A percentile compares a stretch with the other conserved stretches of the same genome.
Conservation (phyloP, 2,797 vertebrate species). For the Anguilla marmorata region DNA sequence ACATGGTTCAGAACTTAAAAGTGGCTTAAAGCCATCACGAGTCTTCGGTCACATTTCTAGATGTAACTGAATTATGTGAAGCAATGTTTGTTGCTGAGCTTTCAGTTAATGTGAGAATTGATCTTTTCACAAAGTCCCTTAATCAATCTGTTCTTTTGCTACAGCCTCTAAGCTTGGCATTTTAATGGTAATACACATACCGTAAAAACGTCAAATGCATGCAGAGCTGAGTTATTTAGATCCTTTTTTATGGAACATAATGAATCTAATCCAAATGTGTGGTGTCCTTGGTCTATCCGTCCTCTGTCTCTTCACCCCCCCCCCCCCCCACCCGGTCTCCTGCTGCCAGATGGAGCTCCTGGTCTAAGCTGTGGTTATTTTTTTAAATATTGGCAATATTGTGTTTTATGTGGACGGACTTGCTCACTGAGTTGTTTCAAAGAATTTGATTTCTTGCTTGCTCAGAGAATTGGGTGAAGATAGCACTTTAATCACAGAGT, state of each 20-base stretch:
- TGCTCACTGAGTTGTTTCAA: background rate
- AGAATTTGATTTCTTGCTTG: background rate
- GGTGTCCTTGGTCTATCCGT: no score
- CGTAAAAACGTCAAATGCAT: background rate
- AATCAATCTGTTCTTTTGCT: background rate
- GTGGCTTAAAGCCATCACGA: background rate
- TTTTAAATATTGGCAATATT: background rate
- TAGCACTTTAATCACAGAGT: slow-evolving; percentile 4
- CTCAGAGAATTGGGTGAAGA: background rate
- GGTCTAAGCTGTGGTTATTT: background rate
- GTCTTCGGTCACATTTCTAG: background rate
- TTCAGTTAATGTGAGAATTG: background rate
- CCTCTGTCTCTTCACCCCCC: background rate
- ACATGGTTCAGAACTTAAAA: background rate
- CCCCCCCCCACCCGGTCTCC: background rate
- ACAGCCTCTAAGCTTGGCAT: background rate
- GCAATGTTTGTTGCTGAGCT: background rate
- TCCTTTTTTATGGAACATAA: background rate
- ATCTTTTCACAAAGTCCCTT: background rate
- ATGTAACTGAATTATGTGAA: background rate
- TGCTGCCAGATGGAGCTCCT: background rate
- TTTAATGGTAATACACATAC: background rate
- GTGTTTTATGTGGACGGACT: background rate
- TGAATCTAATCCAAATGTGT: background rate
- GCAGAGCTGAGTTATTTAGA: background rate